Percentiles rank a stretch among this genome's conserved stretches.
Evolutionary conservation across 2,113 vertebrate genomes (phyloP).

Genomic region (Indicator maculatus): DNA sequence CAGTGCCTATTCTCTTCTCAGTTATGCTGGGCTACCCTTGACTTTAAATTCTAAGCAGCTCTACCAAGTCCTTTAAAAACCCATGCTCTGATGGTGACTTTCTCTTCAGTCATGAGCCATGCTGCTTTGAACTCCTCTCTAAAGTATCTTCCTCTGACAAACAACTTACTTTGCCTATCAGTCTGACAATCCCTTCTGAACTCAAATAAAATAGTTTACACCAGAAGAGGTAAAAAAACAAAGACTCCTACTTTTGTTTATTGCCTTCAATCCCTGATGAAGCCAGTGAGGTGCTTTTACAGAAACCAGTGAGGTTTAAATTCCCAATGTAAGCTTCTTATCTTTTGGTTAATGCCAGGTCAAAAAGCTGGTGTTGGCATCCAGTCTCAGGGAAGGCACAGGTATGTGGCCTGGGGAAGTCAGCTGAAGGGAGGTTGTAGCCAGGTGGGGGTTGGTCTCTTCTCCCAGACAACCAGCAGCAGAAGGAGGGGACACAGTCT

Average conservation of each 20-base stretch:
- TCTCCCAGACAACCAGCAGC: too few species aligned
- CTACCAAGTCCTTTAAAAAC: background rate
- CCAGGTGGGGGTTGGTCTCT: too few species aligned
- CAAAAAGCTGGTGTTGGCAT: background rate
- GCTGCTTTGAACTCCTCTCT: background rate
- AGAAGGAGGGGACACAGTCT: too few species aligned
- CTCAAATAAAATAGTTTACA: background rate
- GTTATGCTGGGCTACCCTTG: background rate
- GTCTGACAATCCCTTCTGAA: background rate
- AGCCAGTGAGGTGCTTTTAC: background rate
- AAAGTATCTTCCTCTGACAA: background rate
- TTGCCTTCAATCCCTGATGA: background rate
- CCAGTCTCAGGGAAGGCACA: background rate
- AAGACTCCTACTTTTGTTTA: background rate
- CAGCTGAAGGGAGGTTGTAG: background rate
- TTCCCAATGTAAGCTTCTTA: background rate
- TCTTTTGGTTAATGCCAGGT: background rate
- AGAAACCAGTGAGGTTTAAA: background rate
- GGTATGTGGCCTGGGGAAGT: background rate
- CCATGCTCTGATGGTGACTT: background rate
- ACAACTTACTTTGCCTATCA: background rate
- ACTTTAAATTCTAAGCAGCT: slow-evolving; percentile 19
- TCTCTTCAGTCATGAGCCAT: background rate
- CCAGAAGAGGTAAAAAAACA: background rate
- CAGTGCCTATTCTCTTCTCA: background rate